These are phyloP conservation scores for Scolopax rusticola DNA, from an alignment of 2,797 vertebrate species.

Conservation along the genomic window DNA sequence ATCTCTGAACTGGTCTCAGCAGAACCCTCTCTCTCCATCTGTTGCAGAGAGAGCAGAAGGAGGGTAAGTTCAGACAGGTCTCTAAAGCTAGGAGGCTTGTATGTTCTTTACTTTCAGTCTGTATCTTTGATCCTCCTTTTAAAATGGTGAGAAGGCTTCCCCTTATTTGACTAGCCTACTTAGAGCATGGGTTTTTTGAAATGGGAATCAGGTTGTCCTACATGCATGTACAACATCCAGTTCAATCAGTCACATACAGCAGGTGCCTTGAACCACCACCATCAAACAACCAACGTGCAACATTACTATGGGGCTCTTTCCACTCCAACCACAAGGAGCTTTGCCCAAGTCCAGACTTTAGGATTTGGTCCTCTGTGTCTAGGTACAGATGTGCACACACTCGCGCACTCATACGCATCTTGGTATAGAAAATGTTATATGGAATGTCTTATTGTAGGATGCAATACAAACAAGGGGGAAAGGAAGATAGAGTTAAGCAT, in stretches of 20 bases:
- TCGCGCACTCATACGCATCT: fast-evolving
- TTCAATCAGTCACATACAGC: background rate
- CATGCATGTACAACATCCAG: fast-evolving
- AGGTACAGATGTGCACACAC: fast-evolving
- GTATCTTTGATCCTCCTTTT: background rate
- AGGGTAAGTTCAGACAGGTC: background rate
- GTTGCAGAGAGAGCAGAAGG: background rate
- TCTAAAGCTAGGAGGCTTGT: background rate
- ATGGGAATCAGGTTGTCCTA: background rate
- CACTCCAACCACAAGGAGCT: background rate
- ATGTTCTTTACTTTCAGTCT: background rate
- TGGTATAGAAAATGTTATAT: background rate
- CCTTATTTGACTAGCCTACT: background rate
- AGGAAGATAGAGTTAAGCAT: background rate
- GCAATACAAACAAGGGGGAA: fast-evolving
- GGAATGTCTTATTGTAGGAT: background rate
- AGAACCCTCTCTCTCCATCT: background rate
- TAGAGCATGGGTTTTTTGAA: background rate
- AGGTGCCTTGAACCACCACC: background rate
- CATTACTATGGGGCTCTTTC: background rate
- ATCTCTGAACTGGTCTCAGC: background rate
- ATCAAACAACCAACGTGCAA: background rate
- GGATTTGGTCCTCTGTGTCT: background rate
- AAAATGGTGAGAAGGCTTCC: background rate
- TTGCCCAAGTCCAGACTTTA: background rate